Evolutionary conservation across 2,113 vertebrate genomes (phyloP).

Genomic region (Stictonetta naevosa): DNA sequence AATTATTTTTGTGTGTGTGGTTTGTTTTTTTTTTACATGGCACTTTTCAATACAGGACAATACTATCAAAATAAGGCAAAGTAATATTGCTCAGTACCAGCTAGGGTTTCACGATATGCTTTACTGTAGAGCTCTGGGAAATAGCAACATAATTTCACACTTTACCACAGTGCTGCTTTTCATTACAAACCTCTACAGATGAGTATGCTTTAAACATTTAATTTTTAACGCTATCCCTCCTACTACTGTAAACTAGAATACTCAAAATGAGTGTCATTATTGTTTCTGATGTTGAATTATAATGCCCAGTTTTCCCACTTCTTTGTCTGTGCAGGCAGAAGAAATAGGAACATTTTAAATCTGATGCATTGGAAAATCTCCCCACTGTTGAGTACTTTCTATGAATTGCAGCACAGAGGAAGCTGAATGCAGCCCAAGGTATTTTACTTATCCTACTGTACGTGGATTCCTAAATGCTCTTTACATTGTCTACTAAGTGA

Average conservation of each 20-base stretch:
- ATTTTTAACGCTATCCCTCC: neutral
- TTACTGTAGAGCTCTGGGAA: neutral
- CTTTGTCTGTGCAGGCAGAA: neutral
- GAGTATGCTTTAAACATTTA: neutral
- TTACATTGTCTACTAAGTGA: neutral
- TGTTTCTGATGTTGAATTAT: neutral
- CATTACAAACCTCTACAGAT: neutral
- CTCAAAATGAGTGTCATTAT: neutral
- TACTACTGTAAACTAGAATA: neutral
- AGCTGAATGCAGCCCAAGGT: neutral
- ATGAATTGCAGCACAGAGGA: neutral
- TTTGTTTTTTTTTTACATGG: neutral
- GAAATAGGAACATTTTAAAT: neutral
- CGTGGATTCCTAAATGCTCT: neutral
- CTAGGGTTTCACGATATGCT: neutral
- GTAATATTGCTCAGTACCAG: accelerated
- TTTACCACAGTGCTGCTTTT: neutral
- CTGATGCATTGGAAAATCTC: neutral
- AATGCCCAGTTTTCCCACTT: neutral
- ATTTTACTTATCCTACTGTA: neutral
- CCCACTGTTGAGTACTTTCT: neutral
- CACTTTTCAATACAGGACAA: neutral
- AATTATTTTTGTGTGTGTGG: neutral
- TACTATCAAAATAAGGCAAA: neutral
- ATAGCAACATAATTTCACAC: neutral